phyloP scores from a whole-genome alignment of 1,140 invertebrate genomes.

The Anoplolepis gracilipes region DNA sequence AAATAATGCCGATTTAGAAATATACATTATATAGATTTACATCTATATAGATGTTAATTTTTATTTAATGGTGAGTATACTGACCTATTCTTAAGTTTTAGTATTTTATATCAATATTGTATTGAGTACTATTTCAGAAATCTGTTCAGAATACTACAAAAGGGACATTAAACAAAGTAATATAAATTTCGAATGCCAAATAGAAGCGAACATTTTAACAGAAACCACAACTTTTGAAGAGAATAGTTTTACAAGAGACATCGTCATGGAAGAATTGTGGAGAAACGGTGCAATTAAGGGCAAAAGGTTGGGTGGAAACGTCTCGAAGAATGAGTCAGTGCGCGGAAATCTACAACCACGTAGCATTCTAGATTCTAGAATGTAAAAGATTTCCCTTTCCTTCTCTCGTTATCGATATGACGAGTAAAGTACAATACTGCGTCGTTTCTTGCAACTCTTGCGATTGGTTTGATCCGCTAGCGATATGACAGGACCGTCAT shows the following conservation, averaged over 20 bases:
- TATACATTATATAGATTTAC: no score
- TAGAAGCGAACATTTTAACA: not conserved
- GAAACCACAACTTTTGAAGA: not conserved
- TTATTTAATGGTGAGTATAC: slow-evolving; percentile 3
- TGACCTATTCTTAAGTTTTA: not conserved
- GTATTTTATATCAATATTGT: slow-evolving; percentile 2
- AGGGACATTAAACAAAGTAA: not conserved
- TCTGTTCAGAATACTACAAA: not conserved
- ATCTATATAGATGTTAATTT: no score
- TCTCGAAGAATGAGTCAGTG: not conserved
- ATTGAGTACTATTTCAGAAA: not conserved
- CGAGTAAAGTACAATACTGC: not conserved
- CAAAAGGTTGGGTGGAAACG: not conserved
- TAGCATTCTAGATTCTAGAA: slow-evolving; percentile 13
- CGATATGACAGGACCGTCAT: not conserved
- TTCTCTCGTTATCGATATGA: slow-evolving; percentile 18
- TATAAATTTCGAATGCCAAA: not conserved
- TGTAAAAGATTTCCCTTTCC: not conserved
- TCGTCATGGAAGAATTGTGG: slow-evolving; percentile 2
- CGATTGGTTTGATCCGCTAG: not conserved
- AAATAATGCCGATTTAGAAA: no score
- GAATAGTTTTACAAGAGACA: not conserved
- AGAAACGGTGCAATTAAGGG: not conserved
- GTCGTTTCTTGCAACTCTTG: slow-evolving; percentile 5
- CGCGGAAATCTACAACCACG: not conserved